These are phyloP conservation scores for Galerucella nymphaeae DNA, from an alignment of 2,888 invertebrate genomes.

Conservation along the genomic window DNA sequence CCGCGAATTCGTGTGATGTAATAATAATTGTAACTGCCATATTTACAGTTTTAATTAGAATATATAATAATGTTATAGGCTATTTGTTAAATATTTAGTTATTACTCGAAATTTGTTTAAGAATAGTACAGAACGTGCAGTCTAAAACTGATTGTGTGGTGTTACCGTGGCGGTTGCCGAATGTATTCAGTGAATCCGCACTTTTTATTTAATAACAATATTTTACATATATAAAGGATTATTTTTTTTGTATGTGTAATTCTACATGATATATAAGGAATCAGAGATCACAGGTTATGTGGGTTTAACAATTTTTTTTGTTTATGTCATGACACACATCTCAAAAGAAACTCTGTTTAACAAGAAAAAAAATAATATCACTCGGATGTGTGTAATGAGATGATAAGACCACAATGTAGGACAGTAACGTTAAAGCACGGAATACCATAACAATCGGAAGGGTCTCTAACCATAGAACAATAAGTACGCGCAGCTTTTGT, in stretches of 20 bases:
- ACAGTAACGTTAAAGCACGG: conserved; percentile 16
- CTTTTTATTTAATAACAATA: conserved; percentile 59
- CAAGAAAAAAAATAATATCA: conserved; percentile 38
- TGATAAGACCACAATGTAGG: conserved; percentile 26
- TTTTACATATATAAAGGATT: conserved; percentile 56
- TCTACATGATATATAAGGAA: conserved; percentile 64
- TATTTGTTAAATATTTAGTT: conserved; percentile 61
- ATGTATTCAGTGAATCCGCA: conserved; percentile 36
- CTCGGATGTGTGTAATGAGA: conserved; percentile 39
- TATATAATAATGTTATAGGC: conserved; percentile 51
- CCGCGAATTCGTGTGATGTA: conserved; percentile 27
- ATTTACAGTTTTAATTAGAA: conserved; percentile 35
- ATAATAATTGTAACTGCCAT: conserved; percentile 11
- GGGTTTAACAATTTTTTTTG: conserved; percentile 57
- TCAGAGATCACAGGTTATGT: conserved; percentile 65
- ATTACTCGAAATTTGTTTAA: conserved; percentile 64
- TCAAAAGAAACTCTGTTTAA: conserved; percentile 31
- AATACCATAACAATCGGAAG: too few species aligned
- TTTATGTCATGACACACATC: conserved; percentile 47
- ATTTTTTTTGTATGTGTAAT: conserved; percentile 62
- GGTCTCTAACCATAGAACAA: too few species aligned
- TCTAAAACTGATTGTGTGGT: conserved; percentile 67
- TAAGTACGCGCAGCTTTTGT: too few species aligned
- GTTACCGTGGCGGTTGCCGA: conserved; percentile 52
- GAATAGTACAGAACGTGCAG: conserved; percentile 66